These are phyloP conservation scores for Rutpela maculata DNA, from an alignment of 2,888 invertebrate species.

Conservation along the genomic window DNA sequence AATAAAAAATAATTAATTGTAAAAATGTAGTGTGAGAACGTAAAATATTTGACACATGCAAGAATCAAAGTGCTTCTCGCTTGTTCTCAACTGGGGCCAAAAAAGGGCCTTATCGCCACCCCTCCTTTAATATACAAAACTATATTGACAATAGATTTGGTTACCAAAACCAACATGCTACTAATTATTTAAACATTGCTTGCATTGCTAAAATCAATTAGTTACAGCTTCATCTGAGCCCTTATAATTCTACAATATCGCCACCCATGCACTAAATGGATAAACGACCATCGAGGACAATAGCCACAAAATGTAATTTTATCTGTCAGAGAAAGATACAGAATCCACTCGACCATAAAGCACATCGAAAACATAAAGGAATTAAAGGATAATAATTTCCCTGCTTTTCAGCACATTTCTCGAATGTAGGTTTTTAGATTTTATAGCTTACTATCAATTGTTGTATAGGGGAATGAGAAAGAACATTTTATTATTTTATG, in stretches of 20 bases:
- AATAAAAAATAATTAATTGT: no score
- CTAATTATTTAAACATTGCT: no score
- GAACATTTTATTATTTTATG: background rate
- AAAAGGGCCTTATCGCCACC: no score
- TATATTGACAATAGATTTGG: no score
- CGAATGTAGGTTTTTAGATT: background rate
- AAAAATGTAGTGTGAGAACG: no score
- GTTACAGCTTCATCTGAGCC: background rate
- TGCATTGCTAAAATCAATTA: no score
- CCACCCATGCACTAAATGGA: slow-evolving; percentile 1
- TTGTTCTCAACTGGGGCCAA: no score
- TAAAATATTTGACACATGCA: no score
- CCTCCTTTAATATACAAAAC: no score
- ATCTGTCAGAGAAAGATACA: slow-evolving; percentile 27
- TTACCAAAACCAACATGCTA: no score
- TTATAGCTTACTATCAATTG: background rate
- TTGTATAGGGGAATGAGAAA: background rate
- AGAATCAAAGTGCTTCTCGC: no score
- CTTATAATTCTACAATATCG: background rate
- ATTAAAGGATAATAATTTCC: slow-evolving; percentile 19
- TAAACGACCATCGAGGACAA: slow-evolving; percentile 20
- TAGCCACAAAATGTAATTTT: slow-evolving; percentile 30
- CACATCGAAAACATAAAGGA: slow-evolving; percentile 22
- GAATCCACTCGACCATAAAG: slow-evolving; percentile 10
- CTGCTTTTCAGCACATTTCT: background rate